Evolutionary conservation across 2,113 vertebrate genomes (phyloP), one percentile per base, ranked within the genome.

Genomic region (Todiramphus chloris): DNA sequence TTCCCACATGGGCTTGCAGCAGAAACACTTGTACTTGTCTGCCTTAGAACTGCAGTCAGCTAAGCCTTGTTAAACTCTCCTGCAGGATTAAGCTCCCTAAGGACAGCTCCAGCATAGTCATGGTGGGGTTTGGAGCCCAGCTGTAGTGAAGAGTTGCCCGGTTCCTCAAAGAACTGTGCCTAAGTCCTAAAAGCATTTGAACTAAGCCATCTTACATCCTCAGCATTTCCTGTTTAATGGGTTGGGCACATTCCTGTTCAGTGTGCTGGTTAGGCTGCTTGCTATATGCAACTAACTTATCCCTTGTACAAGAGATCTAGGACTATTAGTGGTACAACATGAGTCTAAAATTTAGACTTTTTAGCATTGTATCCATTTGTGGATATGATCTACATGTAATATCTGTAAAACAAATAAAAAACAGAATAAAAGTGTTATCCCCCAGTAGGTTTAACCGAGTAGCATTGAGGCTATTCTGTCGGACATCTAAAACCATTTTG

Each of bases 21-120:
- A 83, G 33, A 80, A 83, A 58, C 27, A 20, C 43, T 69, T 24
- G 11, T 48, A 20, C 43, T 69, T 24, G 11, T 48, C 62, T 82
- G 48, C 43, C 13, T 63, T 44, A 60, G 51, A 70, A 41, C 14
- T 48, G 39, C 11, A 28, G 18, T 82, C 41, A 74, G 3, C 28
- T 78, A 73, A 63, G 35, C 28, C 20, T 51, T 48, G 10, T 37
- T 76, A 69, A 75, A 46, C 39, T 35, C 23, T 76, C 19, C 39
- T 43, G 35, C 16, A 28, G 27, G 50, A 69, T 66, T 73, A 60
- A 33, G 23, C 20, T 83, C 44, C 33, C 7, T 25, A 37, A 63
- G 21, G 35, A 63, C 6, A 1, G 1, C 53, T 79, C 0, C 11
- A 23, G 37, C 2, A 1, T 39, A 56, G 28, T 89, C 53, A 21